These are phyloP conservation scores for Lepidonotus clava DNA, from an alignment of 2,888 invertebrate species.

Conservation along the genomic window DNA sequence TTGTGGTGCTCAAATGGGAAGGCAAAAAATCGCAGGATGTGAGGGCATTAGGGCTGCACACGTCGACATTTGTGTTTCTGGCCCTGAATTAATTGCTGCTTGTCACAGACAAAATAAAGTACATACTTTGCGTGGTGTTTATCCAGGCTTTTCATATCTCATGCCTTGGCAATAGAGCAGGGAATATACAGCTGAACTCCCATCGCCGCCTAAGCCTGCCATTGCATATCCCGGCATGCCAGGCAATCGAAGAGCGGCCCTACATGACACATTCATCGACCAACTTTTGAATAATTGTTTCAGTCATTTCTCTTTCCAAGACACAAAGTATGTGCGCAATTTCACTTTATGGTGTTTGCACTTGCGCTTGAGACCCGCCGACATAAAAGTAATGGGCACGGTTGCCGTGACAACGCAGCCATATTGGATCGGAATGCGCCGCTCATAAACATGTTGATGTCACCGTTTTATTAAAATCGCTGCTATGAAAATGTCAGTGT, in stretches of 20 bases:
- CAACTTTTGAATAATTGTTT: slow-evolving; percentile 52
- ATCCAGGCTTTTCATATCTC: slow-evolving; percentile 17
- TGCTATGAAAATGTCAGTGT: slow-evolving; percentile 51
- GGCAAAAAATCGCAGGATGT: too few relatives aligned
- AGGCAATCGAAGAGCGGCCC: background rate
- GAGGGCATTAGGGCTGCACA: background rate
- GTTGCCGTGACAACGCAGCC: slow-evolving; percentile 51
- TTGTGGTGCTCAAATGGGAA: too few relatives aligned
- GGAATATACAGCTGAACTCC: background rate
- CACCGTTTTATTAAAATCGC: slow-evolving; percentile 54
- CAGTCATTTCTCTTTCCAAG: slow-evolving; percentile 41
- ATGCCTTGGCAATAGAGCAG: background rate
- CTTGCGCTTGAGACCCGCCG: slow-evolving; percentile 8
- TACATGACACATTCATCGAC: slow-evolving; percentile 32
- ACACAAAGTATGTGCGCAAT: slow-evolving; percentile 51
- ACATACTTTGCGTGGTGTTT: background rate
- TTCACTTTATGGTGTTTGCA: slow-evolving; percentile 54
- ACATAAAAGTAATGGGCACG: slow-evolving; percentile 47
- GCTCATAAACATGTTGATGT: slow-evolving; percentile 53
- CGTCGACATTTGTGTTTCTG: background rate
- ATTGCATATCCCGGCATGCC: slow-evolving; percentile 43
- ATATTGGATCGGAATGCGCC: slow-evolving; percentile 50
- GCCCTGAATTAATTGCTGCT: slow-evolving; percentile 8
- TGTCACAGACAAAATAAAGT: background rate
- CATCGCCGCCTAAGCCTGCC: slow-evolving; percentile 35